These are phyloP conservation scores for Diogma glabrata DNA, from an alignment of 2,888 invertebrate species.

Conservation along the genomic window DNA sequence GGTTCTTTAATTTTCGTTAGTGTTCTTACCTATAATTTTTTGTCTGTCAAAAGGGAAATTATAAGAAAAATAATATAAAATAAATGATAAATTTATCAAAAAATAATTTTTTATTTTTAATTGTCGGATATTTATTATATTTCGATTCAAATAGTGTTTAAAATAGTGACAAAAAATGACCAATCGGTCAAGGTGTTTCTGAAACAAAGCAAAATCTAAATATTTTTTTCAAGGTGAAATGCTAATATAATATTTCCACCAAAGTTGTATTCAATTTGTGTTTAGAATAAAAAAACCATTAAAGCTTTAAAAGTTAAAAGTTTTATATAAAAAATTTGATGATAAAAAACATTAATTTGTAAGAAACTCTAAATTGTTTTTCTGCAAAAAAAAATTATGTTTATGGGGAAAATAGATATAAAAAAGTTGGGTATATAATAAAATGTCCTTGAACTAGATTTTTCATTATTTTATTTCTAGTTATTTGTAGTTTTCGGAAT, in stretches of 20 bases:
- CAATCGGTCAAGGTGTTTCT: too few relatives aligned
- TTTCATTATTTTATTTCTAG: neutral
- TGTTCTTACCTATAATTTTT: neutral
- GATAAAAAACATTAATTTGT: neutral
- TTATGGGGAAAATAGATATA: neutral
- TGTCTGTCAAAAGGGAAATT: neutral
- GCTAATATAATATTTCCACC: too few relatives aligned
- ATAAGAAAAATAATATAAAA: neutral
- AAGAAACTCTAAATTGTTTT: neutral
- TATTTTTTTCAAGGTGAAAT: slow-evolving; percentile 1
- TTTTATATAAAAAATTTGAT: neutral
- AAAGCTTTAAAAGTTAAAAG: neutral
- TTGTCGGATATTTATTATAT: neutral
- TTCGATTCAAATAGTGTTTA: too few relatives aligned
- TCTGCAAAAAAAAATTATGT: neutral
- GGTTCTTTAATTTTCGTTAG: neutral
- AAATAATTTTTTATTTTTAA: slow-evolving; percentile 3
- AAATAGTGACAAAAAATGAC: too few relatives aligned
- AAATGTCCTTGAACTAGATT: slow-evolving; percentile 9
- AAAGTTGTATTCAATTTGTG: too few relatives aligned
- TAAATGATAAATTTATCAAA: neutral
- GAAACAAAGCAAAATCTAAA: neutral
- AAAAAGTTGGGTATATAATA: neutral
- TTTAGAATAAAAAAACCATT: neutral
- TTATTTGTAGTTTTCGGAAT: neutral